Evolutionary conservation across 1,140 invertebrate genomes (phyloP).

Genomic region (roundworm (Caenorhabditis elegans)): DNA sequence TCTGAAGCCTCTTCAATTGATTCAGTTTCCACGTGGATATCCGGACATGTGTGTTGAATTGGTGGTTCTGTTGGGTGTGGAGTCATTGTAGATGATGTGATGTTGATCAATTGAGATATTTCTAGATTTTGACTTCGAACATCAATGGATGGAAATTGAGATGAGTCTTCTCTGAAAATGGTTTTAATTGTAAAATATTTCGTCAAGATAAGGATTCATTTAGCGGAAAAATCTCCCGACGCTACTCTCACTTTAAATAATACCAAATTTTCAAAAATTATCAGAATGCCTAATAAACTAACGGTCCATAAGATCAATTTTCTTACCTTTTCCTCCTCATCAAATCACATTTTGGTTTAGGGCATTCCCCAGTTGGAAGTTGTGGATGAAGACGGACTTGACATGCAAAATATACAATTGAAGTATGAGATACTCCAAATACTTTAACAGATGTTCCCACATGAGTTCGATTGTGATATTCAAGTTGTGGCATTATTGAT

Average conservation of each 20-base stretch:
- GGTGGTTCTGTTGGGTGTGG: not conserved
- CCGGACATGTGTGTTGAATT: not conserved
- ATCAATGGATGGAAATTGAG: conserved; percentile 1
- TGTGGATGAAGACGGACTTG: conserved; percentile 3
- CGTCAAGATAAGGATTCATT: too few relatives aligned
- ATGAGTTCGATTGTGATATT: conserved; percentile 19
- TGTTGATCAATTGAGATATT: conserved; percentile 8
- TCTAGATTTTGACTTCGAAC: conserved; percentile 9
- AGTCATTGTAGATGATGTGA: not conserved
- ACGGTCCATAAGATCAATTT: too few relatives aligned
- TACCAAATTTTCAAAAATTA: too few relatives aligned
- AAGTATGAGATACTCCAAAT: not conserved
- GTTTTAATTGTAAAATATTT: not conserved
- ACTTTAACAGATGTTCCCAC: conserved; percentile 5
- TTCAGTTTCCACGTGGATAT: not conserved
- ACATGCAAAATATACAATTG: conserved; percentile 9
- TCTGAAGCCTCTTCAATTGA: not conserved
- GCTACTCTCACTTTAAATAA: too few relatives aligned
- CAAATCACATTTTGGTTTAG: not conserved
- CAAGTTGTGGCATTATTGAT: conserved; percentile 28
- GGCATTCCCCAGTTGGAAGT: not conserved
- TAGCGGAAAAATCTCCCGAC: too few relatives aligned
- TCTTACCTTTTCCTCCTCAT: not conserved
- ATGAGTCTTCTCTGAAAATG: not conserved
- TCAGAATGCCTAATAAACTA: too few relatives aligned